These are phyloP conservation scores for Pangasius sanitwongsei DNA, from an alignment of 2,797 vertebrate species.

Conservation along the genomic window DNA sequence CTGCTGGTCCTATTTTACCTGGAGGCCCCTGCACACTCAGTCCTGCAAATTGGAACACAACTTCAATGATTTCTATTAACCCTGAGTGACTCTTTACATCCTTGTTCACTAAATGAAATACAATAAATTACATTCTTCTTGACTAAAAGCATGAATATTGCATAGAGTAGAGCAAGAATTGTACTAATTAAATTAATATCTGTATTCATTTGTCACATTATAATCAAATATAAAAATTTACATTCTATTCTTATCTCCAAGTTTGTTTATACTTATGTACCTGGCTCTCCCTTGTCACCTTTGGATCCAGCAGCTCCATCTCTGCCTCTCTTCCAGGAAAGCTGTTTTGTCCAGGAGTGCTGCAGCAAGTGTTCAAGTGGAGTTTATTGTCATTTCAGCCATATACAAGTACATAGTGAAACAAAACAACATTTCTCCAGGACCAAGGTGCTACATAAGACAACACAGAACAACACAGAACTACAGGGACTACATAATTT, in stretches of 20 bases:
- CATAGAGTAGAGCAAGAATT: no score
- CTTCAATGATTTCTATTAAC: not conserved
- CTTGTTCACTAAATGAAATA: no score
- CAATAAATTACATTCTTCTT: no score
- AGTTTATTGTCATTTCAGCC: no score
- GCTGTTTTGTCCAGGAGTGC: constrained; percentile 40
- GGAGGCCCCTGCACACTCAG: constrained; percentile 35
- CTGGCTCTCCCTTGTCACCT: constrained; percentile 50
- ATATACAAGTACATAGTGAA: no score
- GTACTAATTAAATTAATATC: not conserved
- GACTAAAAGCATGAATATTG: no score
- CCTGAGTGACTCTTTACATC: no score
- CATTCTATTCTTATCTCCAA: not conserved
- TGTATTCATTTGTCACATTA: not conserved
- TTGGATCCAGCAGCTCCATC: constrained; percentile 43
- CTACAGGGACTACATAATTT: no score
- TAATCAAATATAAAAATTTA: not conserved
- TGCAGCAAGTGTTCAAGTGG: no score
- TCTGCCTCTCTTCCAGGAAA: constrained; percentile 46
- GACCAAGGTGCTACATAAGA: no score
- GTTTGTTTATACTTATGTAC: not conserved
- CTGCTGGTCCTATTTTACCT: constrained; percentile 46
- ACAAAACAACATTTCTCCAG: no score
- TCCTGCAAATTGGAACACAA: constrained; percentile 20
- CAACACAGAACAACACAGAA: no score